Evolutionary conservation across 2,888 invertebrate genomes (phyloP).

Genomic region (Caenorhabditis zanzibari): DNA sequence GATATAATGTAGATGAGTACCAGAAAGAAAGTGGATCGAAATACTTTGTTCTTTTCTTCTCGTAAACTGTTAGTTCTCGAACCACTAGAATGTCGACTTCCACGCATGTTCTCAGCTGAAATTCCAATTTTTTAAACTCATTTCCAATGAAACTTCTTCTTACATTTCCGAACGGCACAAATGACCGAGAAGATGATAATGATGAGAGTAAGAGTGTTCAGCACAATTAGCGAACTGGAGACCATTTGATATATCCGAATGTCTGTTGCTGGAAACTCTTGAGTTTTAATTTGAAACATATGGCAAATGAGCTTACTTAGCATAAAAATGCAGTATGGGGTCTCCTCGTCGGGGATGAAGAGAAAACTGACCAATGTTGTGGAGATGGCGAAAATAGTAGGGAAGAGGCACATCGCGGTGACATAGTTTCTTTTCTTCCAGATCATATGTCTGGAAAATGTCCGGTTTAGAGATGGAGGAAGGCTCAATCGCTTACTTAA

Average conservation of each 20-base stretch:
- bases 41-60: conserved; percentile 61
- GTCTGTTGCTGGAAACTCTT: conserved; percentile 53
- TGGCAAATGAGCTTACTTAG: conserved; percentile 43
- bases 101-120: conserved; percentile 55
- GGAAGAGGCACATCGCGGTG: conserved; percentile 44
- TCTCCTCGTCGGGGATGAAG: conserved; percentile 56
- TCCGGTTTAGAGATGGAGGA: not conserved
- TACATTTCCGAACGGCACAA: conserved; percentile 53
- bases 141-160: too few relatives aligned
- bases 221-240: conserved; percentile 33
- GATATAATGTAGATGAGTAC: conserved; percentile 51
- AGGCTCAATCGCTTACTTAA: conserved; percentile 40
- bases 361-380: conserved; percentile 37
- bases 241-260: conserved; percentile 50
- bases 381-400: conserved; percentile 36
- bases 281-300: conserved; percentile 11
- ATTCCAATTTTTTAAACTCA: not conserved
- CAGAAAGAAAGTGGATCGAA: conserved; percentile 61
- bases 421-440: conserved; percentile 65
- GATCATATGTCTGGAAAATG: conserved; percentile 60
- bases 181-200: conserved; percentile 47
- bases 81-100: conserved; percentile 55
- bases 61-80: conserved; percentile 37
- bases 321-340: conserved; percentile 62
- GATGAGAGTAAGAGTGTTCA: conserved; percentile 45